These are phyloP conservation scores for Andrena trimmerana DNA, from an alignment of 2,888 invertebrate genomes.

Conservation along the genomic window DNA sequence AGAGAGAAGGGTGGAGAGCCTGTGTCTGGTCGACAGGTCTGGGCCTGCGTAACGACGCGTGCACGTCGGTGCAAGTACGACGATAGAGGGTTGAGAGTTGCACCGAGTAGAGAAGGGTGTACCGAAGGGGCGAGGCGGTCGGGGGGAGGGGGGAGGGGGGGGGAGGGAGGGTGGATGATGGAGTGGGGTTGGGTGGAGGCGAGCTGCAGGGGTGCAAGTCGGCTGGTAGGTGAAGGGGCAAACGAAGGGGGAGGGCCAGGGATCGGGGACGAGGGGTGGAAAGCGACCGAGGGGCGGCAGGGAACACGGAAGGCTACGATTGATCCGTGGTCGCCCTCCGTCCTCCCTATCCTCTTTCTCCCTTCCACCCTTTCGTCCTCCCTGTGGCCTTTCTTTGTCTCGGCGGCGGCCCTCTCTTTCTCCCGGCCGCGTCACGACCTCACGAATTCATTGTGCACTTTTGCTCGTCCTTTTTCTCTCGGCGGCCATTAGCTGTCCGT, in stretches of 20 bases:
- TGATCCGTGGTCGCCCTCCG: constrained; percentile 82
- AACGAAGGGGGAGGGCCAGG: constrained; percentile 81
- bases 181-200: constrained; percentile 59
- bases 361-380: constrained; percentile 66
- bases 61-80: constrained; percentile 77
- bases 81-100: constrained; percentile 70
- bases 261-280: constrained; percentile 74
- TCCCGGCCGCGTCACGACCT: constrained; percentile 73
- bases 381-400: constrained; percentile 61
- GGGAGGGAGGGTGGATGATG: constrained; percentile 20
- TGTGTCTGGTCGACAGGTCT: constrained; percentile 75
- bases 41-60: constrained; percentile 84
- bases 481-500: constrained; percentile 71
- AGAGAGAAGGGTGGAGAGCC: constrained; percentile 28
- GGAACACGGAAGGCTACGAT: constrained; percentile 83
- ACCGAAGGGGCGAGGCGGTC: constrained; percentile 26
- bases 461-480: constrained; percentile 72
- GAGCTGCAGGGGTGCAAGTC: constrained; percentile 71
- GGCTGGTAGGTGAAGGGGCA: constrained; percentile 69
- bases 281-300: constrained; percentile 81
- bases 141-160: too few relatives aligned
- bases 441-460: constrained; percentile 80
- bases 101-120: constrained; percentile 66
- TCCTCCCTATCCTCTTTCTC: constrained; percentile 67
- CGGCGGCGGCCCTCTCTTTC: constrained; percentile 55